Percentiles rank a stretch among this genome's conserved stretches.
Conservation (phyloP, 2,888 invertebrate genomes). For the Cryptops parisi region DNA sequence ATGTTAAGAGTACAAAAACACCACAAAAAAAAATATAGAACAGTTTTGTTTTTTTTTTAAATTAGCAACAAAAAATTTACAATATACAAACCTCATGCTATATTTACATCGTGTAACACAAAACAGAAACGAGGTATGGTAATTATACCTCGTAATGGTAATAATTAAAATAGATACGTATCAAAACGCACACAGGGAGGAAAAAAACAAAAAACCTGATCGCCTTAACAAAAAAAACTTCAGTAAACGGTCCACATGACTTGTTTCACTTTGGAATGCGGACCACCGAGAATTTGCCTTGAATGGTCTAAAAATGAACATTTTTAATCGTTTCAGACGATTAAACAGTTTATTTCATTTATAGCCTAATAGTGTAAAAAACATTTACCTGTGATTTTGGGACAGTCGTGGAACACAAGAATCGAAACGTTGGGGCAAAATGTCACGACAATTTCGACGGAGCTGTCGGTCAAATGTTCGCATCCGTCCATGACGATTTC, state of each 20-base stretch:
- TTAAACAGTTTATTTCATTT: too few relatives aligned
- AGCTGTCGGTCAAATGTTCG: conserved; percentile 7
- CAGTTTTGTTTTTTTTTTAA: too few relatives aligned
- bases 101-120: too few relatives aligned
- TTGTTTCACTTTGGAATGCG: conserved; percentile 6
- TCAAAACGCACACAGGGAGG: too few relatives aligned
- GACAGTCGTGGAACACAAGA: conserved; percentile 11
- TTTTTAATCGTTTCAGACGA: background rate
- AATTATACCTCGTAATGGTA: too few relatives aligned
- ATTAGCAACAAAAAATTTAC: too few relatives aligned
- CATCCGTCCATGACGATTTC: conserved; percentile 14
- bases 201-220: too few relatives aligned
- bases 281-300: background rate
- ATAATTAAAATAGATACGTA: too few relatives aligned
- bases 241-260: conserved; percentile 8
- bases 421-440: conserved; percentile 10
- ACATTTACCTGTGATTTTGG: conserved; percentile 11
- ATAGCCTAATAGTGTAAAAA: background rate
- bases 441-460: conserved; percentile 7
- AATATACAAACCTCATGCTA: too few relatives aligned
- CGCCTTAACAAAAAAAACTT: background rate
- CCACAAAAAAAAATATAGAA: too few relatives aligned
- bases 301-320: background rate
- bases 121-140: too few relatives aligned
- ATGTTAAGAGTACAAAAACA: too few relatives aligned